Conservation (phyloP, 2,113 vertebrate genomes). For the Microtus richardsoni region DNA sequence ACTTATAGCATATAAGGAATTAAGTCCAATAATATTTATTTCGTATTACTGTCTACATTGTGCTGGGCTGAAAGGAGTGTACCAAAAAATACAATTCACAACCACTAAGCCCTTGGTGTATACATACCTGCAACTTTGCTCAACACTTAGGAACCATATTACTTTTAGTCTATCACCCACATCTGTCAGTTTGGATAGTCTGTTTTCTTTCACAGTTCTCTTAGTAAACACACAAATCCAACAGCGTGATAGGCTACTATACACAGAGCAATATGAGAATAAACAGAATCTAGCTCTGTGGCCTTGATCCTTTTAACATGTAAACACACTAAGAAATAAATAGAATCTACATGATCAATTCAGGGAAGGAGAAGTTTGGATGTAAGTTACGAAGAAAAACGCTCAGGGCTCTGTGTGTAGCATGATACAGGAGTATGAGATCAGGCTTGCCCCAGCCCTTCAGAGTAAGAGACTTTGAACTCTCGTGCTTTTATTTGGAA, state of each 20-base stretch:
- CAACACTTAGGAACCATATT: constrained; percentile 34
- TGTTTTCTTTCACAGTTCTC: constrained; percentile 57
- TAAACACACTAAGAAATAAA: constrained; percentile 12
- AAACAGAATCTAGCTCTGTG: background rate
- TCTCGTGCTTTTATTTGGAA: background rate
- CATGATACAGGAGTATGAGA: background rate
- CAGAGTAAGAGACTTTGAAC: background rate
- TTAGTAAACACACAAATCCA: constrained; percentile 61
- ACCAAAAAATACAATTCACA: constrained; percentile 21
- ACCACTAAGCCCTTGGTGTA: background rate
- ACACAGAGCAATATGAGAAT: constrained; percentile 14
- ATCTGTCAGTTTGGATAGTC: constrained; percentile 52
- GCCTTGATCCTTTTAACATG: constrained; percentile 39
- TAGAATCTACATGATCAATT: background rate
- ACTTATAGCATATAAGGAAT: background rate
- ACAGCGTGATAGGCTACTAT: background rate
- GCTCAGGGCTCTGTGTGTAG: background rate
- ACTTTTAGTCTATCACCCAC: constrained; percentile 61
- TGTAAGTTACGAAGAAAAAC: background rate
- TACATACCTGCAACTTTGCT: constrained; percentile 41
- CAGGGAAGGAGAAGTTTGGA: no score
- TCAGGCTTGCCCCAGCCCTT: background rate
- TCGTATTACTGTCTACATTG: background rate
- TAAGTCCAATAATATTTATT: constrained; percentile 37
- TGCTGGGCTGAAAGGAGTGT: background rate